A percentile compares a stretch with the other conserved stretches of the same genome.
Conservation (phyloP, 1,140 invertebrate species). For the Eumeta japonica region DNA sequence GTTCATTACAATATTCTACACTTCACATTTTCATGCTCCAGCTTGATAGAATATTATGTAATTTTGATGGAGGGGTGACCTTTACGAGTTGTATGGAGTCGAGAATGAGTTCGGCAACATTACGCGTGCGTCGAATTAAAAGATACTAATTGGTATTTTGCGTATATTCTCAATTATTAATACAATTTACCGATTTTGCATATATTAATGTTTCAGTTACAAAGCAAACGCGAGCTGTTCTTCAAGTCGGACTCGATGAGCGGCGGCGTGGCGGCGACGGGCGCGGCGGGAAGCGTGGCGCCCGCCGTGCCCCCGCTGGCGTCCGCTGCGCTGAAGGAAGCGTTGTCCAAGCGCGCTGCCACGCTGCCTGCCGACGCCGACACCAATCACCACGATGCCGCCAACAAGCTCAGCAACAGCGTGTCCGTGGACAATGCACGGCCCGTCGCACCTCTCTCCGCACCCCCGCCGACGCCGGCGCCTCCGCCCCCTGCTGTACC, state of each 20-base stretch:
- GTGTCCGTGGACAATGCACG: constrained; percentile 49
- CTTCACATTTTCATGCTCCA: too few species aligned
- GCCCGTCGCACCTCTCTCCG: constrained; percentile 49
- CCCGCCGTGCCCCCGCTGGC: constrained; percentile 40
- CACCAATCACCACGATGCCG: constrained; percentile 39
- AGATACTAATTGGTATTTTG: too few species aligned
- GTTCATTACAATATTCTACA: too few species aligned
- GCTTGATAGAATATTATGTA: too few species aligned
- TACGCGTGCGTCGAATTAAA: too few species aligned
- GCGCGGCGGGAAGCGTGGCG: constrained; percentile 33
- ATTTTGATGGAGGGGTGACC: too few species aligned
- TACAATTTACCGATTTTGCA: too few species aligned
- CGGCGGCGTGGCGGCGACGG: constrained; percentile 32
- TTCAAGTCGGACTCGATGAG: constrained; percentile 64
- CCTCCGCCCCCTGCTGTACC: constrained; percentile 45
- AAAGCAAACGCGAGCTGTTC: constrained; percentile 75
- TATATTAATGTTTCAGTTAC: constrained; percentile 74
- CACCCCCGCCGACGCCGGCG: constrained; percentile 51
- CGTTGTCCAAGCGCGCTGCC: constrained; percentile 41
- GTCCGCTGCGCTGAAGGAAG: constrained; percentile 40
- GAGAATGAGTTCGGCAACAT: too few species aligned
- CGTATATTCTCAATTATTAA: too few species aligned
- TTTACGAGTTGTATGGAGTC: too few species aligned
- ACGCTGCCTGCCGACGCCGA: constrained; percentile 36
- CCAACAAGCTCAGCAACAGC: constrained; percentile 40